Base-by-base conservation (phyloP, 2,888 invertebrate species). In the Ametastegia equiseti region DNA sequence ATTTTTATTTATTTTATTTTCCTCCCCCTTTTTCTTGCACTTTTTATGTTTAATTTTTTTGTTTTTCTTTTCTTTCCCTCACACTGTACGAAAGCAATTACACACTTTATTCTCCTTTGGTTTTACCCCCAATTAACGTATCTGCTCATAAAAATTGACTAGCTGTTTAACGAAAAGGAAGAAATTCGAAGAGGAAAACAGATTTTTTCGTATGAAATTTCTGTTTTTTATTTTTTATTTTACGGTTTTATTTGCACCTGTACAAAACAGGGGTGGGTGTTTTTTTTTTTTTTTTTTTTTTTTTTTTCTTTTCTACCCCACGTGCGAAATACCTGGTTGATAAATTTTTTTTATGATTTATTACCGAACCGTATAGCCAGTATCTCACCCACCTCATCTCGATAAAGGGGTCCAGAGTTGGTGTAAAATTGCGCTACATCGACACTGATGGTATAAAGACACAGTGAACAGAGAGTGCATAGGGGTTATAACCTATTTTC, bases 401-500 rank as follows among this genome's bases (percentile, higher is more conserved):
- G 9, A 54, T 54, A 54, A 23, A 23, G 23, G 54, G 42, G 42
- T 6, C 42, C 6, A 42, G 9, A 42, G 42, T 9, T 9, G 5
- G 30, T 60, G 60, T 60, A 60, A 60, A 60, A 60, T 60, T 30
- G 13, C 60, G 30, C 30, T 23, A 60, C 60, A 60, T 60, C 60
- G 60, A 60, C 60, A 60, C 54, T 54, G 54, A 54, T 54, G 54
- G 23, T 19, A n/a, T n/a, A 11, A 60, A 30, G 60, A 60, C 60
- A 60, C n/a, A n/a, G n/a, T n/a, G n/a, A 60, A 23, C 60, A 19
- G 11, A 6, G 60, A 60, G 60, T 60, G 60, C 60, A 60, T 60
- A 60, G 30, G 60, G 60, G 60, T 60, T n/a, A 15, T 60, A 60
- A 60, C 60, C 60, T 13, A 30, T 60, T 60, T 60, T 60, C 60